phyloP scores from a whole-genome alignment of 1,140 invertebrate species.

The Drosophila nikananu region DNA sequence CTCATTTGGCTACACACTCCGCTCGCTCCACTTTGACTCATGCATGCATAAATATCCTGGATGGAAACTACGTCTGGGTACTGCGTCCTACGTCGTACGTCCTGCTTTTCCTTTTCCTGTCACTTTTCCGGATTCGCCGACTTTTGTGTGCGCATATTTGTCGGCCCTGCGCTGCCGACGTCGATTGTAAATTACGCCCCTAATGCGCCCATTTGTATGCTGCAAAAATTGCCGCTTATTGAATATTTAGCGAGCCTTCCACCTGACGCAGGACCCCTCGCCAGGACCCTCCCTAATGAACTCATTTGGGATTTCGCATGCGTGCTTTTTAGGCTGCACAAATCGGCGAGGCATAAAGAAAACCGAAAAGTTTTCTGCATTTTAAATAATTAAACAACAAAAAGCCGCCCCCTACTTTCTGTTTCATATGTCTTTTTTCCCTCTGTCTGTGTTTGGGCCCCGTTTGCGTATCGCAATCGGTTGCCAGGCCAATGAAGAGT shows the following conservation, averaged over 20 bases:
- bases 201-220: slow-evolving; percentile 84
- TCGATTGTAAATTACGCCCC: slow-evolving; percentile 81
- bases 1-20: slow-evolving; percentile 70
- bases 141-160: slow-evolving; percentile 61
- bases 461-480: slow-evolving; percentile 33
- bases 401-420: slow-evolving; percentile 15
- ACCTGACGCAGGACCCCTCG: slow-evolving; percentile 21
- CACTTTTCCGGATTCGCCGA: slow-evolving; percentile 30
- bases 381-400: slow-evolving; percentile 79
- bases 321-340: slow-evolving; percentile 57
- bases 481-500: slow-evolving; percentile 59
- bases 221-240: slow-evolving; percentile 84
- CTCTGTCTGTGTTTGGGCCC: slow-evolving; percentile 7
- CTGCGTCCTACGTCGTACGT: too few relatives aligned
- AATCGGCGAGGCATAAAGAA: slow-evolving; percentile 19
- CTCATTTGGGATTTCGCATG: slow-evolving; percentile 79
- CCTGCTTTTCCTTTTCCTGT: not conserved
- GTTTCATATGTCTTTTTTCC: not conserved
- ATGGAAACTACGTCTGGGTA: slow-evolving; percentile 52
- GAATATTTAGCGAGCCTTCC: slow-evolving; percentile 75
- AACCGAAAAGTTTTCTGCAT: slow-evolving; percentile 60
- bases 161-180: slow-evolving; percentile 33
- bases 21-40: slow-evolving; percentile 15
- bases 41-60: slow-evolving; percentile 48
- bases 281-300: slow-evolving; percentile 58